Base-by-base conservation (phyloP, 1,140 invertebrate species). In the Drosophila parvula region DNA sequence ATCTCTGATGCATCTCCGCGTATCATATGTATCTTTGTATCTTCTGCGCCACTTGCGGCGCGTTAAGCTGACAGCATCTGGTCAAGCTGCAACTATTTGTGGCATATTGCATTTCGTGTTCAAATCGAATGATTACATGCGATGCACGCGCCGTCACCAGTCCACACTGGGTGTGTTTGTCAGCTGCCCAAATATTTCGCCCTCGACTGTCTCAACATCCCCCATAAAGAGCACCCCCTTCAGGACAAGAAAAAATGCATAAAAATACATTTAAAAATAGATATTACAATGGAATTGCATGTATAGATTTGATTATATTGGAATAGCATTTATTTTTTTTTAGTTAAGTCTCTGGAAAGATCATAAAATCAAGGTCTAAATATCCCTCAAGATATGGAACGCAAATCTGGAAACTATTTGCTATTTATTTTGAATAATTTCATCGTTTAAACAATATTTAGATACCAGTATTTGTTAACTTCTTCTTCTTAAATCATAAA, bases 161-260 rank as follows among this genome's bases (percentile, higher is more conserved):
- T 62, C 36, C 45, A 38, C 16, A n/a, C 14, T 10, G 11, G 11
- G 10, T 18, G 30, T 68, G 62, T 57, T 51, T 34, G 43, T 34
- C 78, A 86, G 82, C 82, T 86, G 82, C 70, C 83, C 79, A 86
- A 86, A 86, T 86, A 86, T 86, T 86, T 71, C 69, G 70, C 44
- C 64, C 58, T 51, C 50, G 53, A 51, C 69, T 78, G 82, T 81
- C 82, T 69, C n/a, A 71, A 40, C 73, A 61, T 41, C 55, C 51
- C 32, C 36, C 58, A 53, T 43, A 10, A 38, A 53, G 28, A 57
- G 32, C 36, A 34, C 38, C 4, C 36, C 22, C 60, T 38, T n/a
- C 1, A 10, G 5, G 3, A 12, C 22, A 9, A 10, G 12, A 56
- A 44, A 41, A 27, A 27, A 38, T 5, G 4, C 3, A 16, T 7